Percentiles rank a stretch among this genome's conserved stretches.
phyloP scores from a whole-genome alignment of 2,888 invertebrate genomes.

The Maniola hyperantus region DNA sequence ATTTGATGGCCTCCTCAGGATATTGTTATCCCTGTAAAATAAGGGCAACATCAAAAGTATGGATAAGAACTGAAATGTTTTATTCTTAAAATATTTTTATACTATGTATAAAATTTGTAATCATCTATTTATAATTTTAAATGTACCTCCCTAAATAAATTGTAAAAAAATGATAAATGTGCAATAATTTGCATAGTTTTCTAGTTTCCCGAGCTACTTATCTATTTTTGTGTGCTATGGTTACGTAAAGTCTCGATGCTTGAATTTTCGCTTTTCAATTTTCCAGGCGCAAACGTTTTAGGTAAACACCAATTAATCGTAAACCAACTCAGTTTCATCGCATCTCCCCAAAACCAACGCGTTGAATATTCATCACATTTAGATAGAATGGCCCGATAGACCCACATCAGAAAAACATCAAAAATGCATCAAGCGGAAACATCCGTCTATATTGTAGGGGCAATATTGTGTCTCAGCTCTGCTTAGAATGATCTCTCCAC shows the following conservation, averaged over 20 bases:
- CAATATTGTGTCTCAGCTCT: conserved; percentile 71
- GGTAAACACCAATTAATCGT: conserved; percentile 38
- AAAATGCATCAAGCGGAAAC: conserved; percentile 83
- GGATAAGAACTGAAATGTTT: conserved; percentile 44
- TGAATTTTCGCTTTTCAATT: too few relatives aligned
- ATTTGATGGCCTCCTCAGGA: conserved; percentile 76
- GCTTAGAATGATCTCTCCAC: conserved; percentile 49
- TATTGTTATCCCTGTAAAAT: conserved; percentile 64
- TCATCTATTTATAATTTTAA: too few relatives aligned
- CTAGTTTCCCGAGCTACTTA: too few relatives aligned
- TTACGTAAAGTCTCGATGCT: too few relatives aligned
- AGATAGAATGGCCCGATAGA: conserved; percentile 80
- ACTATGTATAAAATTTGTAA: too few relatives aligned
- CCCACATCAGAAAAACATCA: conserved; percentile 84
- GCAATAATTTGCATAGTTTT: too few relatives aligned
- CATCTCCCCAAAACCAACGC: conserved; percentile 68
- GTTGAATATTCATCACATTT: conserved; percentile 81
- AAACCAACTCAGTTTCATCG: conserved; percentile 50
- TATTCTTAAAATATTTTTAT: too few relatives aligned
- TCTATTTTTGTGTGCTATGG: too few relatives aligned
- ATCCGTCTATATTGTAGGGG: conserved; percentile 72
- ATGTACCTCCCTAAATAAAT: too few relatives aligned
- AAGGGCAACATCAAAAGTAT: conserved; percentile 53
- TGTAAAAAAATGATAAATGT: too few relatives aligned
- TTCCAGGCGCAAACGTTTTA: conserved; percentile 19